Evolutionary conservation across 2,797 vertebrate genomes (phyloP), one percentile per base, ranked within the genome.

Genomic region (Artibeus lituratus): DNA sequence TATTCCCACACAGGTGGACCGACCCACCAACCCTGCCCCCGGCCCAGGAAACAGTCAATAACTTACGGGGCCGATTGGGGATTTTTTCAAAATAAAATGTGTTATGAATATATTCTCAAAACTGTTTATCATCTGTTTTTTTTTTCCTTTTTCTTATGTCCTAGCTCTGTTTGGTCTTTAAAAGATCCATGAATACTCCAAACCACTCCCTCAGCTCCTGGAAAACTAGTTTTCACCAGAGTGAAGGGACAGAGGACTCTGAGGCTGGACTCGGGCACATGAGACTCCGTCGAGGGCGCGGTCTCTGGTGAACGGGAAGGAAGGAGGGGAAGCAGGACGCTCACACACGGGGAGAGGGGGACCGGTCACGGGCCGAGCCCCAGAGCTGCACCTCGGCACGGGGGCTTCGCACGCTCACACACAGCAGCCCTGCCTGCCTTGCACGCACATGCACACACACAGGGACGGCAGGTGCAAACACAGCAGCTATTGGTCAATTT

Each of bases 401-500:
- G 98, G 91, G 97, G 96, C 98, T 97, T 97, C 94, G 97, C 83
- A 73, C 4, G 0, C 29, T 0, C 10, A 4, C 32, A 24, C 37
- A 44, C 80, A 11, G 29, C 74, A 70, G 59, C 62, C 3, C 1
- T 18, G 69, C 83, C 85, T 83, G 77, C 24, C n/a, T 62, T 10
- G 49, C 39, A 67, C 53, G 2, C 80, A 0, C 94, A 29, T 92
- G 5, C 91, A 0, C 94, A 5, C 91, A 91, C 86, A 57, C 90
- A 1, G 1, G 95, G 97, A 94, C 74, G 97, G 98, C 98, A 96
- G 97, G 98, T 98, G 98, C 89, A 98, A 98, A 99, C 99, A 99
- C 99, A 99, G 99, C 99, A 99, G 99, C 99, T 99, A 98, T 99
- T 99, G 99, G 99, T 99, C 99, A 99, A 99, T 99, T 98, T 99